Base-by-base conservation (phyloP, 2,797 vertebrate genomes). In the Myiotriccus ornatus region DNA sequence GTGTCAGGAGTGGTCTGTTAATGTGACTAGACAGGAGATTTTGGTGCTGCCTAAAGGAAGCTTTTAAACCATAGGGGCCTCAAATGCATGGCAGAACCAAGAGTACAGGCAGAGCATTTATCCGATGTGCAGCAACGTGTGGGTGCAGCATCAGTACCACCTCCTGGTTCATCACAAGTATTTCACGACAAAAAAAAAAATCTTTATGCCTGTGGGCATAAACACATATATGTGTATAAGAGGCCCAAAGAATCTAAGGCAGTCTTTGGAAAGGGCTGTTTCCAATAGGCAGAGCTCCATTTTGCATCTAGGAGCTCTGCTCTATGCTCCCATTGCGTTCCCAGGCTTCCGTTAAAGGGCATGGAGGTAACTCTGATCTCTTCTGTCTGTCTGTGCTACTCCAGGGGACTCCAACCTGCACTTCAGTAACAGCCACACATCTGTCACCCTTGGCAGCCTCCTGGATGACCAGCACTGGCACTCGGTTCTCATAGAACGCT, bases 381-480 rank as follows among this genome's bases (percentile, higher is more conserved):
- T 87, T 96, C 57, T 87, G n/a, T 41, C 41, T 96, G 30, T 80
- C 23, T 96, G 17, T 93, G 25, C 34, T 44, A 8, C 50, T 87
- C 6, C 94, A 99, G 99, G 99, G 74, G 99, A 99, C 97, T 98
- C 98, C 96, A 98, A 98, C 95, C 96, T 97, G 46, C 98, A 98
- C 89, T 98, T 98, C 94, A 98, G 98, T 93, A 98, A 98, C 86
- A 98, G 97, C 12, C 98, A 98, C 10, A 98, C 98, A 0, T 98
- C 98, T 0, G 97, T 98, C 85, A 98, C 98, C 5, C 97, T 99
- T 95, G 99, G 99, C 91, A 99, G 99, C 59, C 98, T 99, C 78
- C 97, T 99, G 88, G 99, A 99, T 37, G 99, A 99, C 95, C 99
- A 99, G 89, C 99, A 99, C 84, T 99, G 99, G 99, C 99, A 99